Evolutionary conservation across 2,888 invertebrate species (phyloP), one percentile per base, ranked within the genome.

Genomic region (Drosophila bunnanda): DNA sequence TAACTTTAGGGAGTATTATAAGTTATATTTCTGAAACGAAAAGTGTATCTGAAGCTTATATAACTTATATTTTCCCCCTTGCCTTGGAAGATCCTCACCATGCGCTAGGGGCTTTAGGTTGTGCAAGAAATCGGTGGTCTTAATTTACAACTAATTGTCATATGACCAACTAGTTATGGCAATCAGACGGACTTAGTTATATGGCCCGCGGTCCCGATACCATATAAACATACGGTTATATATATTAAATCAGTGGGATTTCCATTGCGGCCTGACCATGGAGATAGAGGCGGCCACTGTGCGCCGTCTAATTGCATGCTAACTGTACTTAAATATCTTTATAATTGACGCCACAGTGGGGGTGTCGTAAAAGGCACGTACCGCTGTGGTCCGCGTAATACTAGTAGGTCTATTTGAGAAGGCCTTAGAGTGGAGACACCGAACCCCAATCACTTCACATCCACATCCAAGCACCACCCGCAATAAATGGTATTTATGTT

Each of bases 141-240:
- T 89, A 86, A 88, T 88, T 87, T 87, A 86, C 70, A 89, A 86
- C 89, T 89, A 89, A 90, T 89, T 90, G 89, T 90, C 90, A 90
- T 89, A 87, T 90, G 90, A 90, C 90, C 78, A 71, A 76, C 82
- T 87, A 82, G 77, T 79, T 77, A 85, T 78, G 72, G 76, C 79
- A 67, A 67, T 67, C 67, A 67, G 54, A 7, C 2, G 34, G 68
- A 48, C 56, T 57, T 72, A 72, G 55, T 71, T 71, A 41, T 71
- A 62, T 61, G 72, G 56, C 55, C 61, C 17, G 34, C 22, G 13
- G 25, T 20, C 32, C 62, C 62, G 53, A 57, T 64, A 64, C 74
- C 30, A 28, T 55, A 78, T 76, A 78, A 83, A 54, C 17, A 58
- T 48, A 3, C 15, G 20, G 15, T 8, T 52, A 73, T 46, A 62